Conservation (phyloP, 2,113 vertebrate species). For the Podarcis raffonei region DNA sequence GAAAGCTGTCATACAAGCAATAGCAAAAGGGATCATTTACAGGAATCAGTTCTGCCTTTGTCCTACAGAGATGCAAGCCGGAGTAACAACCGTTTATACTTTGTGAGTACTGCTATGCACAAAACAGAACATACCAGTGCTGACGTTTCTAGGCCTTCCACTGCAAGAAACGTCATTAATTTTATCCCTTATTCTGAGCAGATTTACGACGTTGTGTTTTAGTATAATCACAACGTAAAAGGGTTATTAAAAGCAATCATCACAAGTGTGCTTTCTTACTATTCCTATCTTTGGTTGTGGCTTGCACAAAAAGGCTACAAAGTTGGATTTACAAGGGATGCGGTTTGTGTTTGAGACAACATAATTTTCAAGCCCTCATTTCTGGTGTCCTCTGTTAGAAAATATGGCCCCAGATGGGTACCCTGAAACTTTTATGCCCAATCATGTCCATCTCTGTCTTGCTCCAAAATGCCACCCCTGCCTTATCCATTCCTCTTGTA, state of each 20-base stretch:
- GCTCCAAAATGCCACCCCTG: background rate
- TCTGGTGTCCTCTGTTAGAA: background rate
- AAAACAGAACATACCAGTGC: background rate
- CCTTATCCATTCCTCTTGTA: background rate
- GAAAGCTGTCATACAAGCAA: background rate
- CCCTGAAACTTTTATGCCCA: background rate
- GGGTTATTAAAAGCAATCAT: background rate
- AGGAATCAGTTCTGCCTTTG: background rate
- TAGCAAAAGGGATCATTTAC: background rate
- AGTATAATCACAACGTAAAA: background rate
- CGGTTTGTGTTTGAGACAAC: background rate
- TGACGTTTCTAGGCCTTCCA: background rate
- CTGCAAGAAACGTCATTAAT: background rate
- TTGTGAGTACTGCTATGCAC: background rate
- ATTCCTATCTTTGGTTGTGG: background rate
- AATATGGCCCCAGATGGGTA: background rate
- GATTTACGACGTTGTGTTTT: background rate
- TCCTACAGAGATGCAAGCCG: background rate
- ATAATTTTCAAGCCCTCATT: background rate
- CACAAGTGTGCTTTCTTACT: background rate
- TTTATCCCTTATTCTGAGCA: background rate
- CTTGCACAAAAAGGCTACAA: background rate
- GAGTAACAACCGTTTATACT: background rate
- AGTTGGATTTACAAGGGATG: background rate
- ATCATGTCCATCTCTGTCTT: background rate